Percentiles rank a stretch among this genome's conserved stretches.
Evolutionary conservation across 2,888 invertebrate species (phyloP).

Genomic region (Leptopilina myrica): DNA sequence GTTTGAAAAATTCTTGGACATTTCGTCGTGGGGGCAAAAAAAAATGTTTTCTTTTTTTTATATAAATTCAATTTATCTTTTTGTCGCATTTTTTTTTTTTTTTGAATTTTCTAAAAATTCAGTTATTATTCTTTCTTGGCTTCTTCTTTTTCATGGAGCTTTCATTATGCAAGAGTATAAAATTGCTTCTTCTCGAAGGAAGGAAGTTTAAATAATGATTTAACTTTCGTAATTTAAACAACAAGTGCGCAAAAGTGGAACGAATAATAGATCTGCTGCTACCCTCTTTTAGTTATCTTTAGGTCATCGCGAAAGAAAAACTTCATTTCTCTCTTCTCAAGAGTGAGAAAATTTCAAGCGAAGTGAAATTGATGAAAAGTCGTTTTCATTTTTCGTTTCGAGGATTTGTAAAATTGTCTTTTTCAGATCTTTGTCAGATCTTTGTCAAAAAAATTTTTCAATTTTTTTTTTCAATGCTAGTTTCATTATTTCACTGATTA

Average conservation of each 20-base stretch:
- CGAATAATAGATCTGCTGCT: conserved; percentile 18
- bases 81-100: too few relatives aligned
- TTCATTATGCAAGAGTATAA: not conserved
- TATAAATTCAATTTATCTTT: not conserved
- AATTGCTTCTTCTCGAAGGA: not conserved
- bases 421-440: not conserved
- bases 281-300: conserved; percentile 12
- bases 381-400: not conserved
- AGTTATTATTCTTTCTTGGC: not conserved
- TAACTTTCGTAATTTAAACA: conserved; percentile 12
- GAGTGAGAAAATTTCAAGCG: not conserved
- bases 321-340: not conserved
- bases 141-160: not conserved
- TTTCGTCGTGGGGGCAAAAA: too few relatives aligned
- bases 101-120: not conserved
- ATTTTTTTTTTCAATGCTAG: not conserved
- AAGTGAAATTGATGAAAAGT: conserved; percentile 4
- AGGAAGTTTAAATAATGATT: conserved; percentile 4
- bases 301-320: not conserved
- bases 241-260: not conserved
- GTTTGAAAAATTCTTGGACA: not conserved
- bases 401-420: not conserved
- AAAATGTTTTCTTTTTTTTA: not conserved
- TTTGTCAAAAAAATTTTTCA: too few relatives aligned
- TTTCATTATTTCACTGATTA: not conserved